A percentile compares a stretch with the other conserved stretches of the same genome.
These are phyloP conservation scores for Trigoniulus corallinus DNA, from an alignment of 1,140 invertebrate genomes.

Conservation along the genomic window DNA sequence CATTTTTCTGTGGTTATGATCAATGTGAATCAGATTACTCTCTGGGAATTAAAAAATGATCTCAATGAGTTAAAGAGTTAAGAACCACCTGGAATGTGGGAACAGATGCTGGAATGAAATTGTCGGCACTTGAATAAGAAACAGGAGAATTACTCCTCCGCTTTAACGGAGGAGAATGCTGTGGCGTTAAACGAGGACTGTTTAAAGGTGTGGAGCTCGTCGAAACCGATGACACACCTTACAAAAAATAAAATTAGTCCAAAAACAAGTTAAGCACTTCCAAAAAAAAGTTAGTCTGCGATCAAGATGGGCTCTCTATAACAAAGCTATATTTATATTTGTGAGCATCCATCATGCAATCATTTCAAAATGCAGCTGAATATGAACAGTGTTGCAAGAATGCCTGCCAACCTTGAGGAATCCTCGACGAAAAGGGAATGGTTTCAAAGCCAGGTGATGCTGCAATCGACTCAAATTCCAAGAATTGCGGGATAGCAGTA, in stretches of 20 bases:
- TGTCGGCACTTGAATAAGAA: constrained; percentile 1
- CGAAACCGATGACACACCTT: not conserved
- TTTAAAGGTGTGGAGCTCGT: not conserved
- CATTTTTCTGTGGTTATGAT: constrained; percentile 54
- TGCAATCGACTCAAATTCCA: constrained; percentile 10
- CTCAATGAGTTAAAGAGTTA: constrained; percentile 15
- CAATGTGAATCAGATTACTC: not conserved
- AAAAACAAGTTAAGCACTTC: too few species aligned
- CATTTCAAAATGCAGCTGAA: not conserved
- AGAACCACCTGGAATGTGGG: not conserved
- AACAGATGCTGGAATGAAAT: not conserved
- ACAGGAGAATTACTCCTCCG: constrained; percentile 7
- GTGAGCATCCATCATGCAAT: not conserved
- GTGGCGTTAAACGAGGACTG: not conserved
- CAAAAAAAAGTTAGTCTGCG: too few species aligned
- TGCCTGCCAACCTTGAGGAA: too few species aligned
- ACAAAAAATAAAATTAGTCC: too few species aligned
- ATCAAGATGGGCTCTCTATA: too few species aligned
- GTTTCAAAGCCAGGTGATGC: too few species aligned
- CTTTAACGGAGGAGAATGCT: constrained; percentile 25
- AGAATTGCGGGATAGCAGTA: constrained; percentile 15
- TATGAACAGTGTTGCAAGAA: too few species aligned
- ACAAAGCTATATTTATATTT: too few species aligned
- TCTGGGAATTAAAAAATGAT: constrained; percentile 23
- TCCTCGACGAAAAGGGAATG: too few species aligned